phyloP scores from a whole-genome alignment of 2,797 vertebrate species.

The Chelonia mydas region DNA sequence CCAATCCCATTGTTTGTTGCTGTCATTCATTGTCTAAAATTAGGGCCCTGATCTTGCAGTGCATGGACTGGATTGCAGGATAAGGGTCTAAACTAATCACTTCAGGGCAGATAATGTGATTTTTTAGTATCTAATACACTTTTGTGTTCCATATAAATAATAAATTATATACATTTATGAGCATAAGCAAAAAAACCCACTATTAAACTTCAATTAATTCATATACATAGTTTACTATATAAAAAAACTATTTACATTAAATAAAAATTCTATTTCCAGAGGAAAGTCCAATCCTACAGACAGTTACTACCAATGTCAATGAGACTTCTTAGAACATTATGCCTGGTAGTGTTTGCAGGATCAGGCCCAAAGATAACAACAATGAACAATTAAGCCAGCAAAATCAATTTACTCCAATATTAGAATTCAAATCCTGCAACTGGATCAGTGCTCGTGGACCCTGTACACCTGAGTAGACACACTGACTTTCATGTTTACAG shows the following conservation, averaged over 20 bases:
- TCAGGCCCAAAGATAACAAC: background rate
- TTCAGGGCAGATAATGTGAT: background rate
- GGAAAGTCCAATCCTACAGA: too few relatives aligned
- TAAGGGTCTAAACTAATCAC: background rate
- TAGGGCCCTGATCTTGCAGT: fast-evolving
- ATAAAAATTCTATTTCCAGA: too few relatives aligned
- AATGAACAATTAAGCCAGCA: background rate
- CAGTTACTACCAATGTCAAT: too few relatives aligned
- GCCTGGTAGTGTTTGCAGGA: fast-evolving
- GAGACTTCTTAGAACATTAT: too few relatives aligned
- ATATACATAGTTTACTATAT: too few relatives aligned
- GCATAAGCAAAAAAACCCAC: too few relatives aligned
- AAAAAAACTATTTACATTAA: too few relatives aligned
- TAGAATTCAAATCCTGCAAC: background rate
- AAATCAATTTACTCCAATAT: background rate
- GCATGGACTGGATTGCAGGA: background rate
- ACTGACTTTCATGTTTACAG: too few relatives aligned
- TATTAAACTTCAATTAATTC: too few relatives aligned
- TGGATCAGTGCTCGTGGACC: fast-evolving
- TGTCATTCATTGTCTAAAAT: background rate
- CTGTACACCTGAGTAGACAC: fast-evolving
- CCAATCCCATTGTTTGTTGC: background rate
- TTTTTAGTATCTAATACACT: background rate
- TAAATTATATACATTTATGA: too few relatives aligned
- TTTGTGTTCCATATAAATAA: too few relatives aligned